Evolutionary conservation across 2,113 vertebrate species (phyloP).

Genomic region (Elanus axillaris): DNA sequence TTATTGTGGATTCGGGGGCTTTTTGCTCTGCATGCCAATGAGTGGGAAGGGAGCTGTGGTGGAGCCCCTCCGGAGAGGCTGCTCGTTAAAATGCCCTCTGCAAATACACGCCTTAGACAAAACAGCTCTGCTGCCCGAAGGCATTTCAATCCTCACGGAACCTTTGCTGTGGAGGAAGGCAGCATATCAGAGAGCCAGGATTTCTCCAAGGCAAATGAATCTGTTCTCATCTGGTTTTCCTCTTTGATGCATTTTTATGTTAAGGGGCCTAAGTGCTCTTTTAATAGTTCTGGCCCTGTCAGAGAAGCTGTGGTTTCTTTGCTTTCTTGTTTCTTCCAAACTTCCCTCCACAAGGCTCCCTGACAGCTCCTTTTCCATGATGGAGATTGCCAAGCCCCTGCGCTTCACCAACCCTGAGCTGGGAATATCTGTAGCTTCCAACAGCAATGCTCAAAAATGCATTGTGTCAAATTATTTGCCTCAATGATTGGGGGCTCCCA

Average conservation of each 20-base stretch:
- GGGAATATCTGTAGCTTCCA: neutral
- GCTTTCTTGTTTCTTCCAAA: neutral
- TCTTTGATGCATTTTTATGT: conserved; percentile 29
- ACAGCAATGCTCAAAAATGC: neutral
- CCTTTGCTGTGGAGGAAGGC: neutral
- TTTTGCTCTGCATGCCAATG: neutral
- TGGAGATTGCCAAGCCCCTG: neutral
- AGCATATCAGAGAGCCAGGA: neutral
- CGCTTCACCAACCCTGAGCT: neutral
- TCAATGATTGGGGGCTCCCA: neutral
- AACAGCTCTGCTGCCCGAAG: neutral
- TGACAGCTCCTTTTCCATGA: neutral
- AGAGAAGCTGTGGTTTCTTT: neutral
- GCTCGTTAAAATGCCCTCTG: neutral
- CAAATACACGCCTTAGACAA: neutral
- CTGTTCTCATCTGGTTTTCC: neutral
- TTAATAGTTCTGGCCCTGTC: neutral
- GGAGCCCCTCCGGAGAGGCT: neutral
- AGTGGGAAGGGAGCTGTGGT: neutral
- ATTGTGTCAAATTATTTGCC: neutral
- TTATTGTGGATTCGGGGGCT: neutral
- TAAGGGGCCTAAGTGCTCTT: neutral
- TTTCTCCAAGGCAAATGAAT: conserved; percentile 1
- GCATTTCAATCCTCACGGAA: neutral
- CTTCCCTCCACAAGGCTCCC: neutral